Percentiles rank a stretch among this genome's conserved stretches.
phyloP scores from a whole-genome alignment of 2,113 vertebrate species.

The Callipepla squamata region DNA sequence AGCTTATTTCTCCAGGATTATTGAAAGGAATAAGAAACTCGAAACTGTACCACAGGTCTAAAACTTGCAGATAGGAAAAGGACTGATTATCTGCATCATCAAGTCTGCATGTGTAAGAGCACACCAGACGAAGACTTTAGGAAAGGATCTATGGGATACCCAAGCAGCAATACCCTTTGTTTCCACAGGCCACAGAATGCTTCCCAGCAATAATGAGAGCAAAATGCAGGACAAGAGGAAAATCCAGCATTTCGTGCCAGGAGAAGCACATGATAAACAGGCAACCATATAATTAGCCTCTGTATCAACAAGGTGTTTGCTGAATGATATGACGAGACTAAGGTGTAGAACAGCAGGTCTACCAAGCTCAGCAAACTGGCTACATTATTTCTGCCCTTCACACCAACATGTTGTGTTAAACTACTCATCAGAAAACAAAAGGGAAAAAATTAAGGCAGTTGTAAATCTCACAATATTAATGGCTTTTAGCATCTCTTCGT shows the following conservation, averaged over 20 bases:
- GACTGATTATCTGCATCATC: background rate
- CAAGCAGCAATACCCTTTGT: background rate
- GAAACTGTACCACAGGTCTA: background rate
- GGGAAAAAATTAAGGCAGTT: background rate
- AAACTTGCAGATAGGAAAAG: background rate
- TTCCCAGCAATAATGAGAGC: background rate
- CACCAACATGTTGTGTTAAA: background rate
- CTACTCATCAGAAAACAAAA: background rate
- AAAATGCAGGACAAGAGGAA: background rate
- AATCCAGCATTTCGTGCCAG: background rate
- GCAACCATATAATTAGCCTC: background rate
- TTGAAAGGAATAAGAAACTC: background rate
- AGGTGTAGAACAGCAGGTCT: background rate
- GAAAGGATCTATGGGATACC: background rate
- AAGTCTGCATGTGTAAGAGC: background rate
- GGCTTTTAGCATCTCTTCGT: background rate
- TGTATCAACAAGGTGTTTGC: background rate
- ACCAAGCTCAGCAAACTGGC: background rate
- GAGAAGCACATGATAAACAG: background rate
- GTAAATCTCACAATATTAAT: background rate
- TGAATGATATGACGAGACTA: background rate
- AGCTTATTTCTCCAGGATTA: background rate
- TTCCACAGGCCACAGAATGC: background rate
- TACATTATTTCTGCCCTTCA: background rate
- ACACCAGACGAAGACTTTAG: background rate